Evolutionary conservation across 1,140 invertebrate species (phyloP).

Genomic region (Papilio aristodemus): DNA sequence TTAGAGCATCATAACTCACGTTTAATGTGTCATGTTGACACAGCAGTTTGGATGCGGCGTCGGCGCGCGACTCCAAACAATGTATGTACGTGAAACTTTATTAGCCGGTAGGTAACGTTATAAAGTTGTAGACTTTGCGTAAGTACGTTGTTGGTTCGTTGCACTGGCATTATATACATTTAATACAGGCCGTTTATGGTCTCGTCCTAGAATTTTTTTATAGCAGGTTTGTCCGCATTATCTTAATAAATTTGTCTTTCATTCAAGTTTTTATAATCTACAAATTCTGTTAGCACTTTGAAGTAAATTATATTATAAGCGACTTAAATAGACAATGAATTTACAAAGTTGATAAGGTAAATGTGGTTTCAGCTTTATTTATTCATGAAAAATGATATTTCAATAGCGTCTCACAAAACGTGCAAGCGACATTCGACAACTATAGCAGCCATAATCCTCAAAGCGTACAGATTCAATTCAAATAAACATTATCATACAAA

Average conservation of each 20-base stretch:
- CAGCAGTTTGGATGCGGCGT: slow-evolving; percentile 14
- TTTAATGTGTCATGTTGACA: slow-evolving; percentile 33
- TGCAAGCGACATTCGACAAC: background rate
- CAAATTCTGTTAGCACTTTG: background rate
- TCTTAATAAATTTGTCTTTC: background rate
- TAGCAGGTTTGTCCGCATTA: background rate
- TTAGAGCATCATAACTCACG: slow-evolving; percentile 27
- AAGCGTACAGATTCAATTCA: background rate
- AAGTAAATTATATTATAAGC: no score
- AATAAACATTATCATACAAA: background rate
- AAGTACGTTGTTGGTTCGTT: slow-evolving; percentile 17
- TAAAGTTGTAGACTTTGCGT: slow-evolving; percentile 30
- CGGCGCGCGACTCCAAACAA: slow-evolving; percentile 6
- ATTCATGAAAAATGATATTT: background rate
- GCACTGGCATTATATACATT: slow-evolving; percentile 13
- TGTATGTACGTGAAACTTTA: slow-evolving; percentile 26
- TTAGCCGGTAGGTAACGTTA: slow-evolving; percentile 15
- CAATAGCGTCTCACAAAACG: background rate
- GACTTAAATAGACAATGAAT: no score
- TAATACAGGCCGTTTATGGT: slow-evolving; percentile 5
- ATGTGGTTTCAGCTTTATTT: background rate
- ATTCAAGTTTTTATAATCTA: background rate
- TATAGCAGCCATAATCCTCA: no score
- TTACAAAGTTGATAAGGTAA: no score
- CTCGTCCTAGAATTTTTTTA: slow-evolving; percentile 2